Base-by-base conservation (phyloP, 2,888 invertebrate genomes). In the Thereva nobilitata region DNA sequence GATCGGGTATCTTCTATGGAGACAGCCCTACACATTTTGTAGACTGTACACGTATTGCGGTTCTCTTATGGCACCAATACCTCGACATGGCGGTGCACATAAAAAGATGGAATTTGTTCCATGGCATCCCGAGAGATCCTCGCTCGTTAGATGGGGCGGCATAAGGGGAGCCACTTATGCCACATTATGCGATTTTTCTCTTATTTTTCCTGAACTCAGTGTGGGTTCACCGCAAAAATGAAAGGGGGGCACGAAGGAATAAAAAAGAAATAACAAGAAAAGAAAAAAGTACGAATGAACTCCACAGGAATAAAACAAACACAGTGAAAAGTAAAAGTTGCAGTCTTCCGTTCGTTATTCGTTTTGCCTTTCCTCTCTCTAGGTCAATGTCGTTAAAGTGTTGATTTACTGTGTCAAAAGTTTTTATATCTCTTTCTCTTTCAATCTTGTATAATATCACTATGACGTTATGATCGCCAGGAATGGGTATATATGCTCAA, bases 371-470 rank as follows among this genome's bases (percentile, higher is more conserved):
- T 69, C 23, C 23, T 23, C 70, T 73, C 73, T 73, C 71, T 73
- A 73, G 73, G 73, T 73, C 73, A 73, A 73, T 73, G 73, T 73
- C 73, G 73, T 73, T 72, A 72, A 73, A 73, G 73, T 73, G 72
- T 73, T 73, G 73, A 73, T 73, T 73, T 72, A 73, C 73, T 73
- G 72, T 73, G 73, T 72, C 73, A 73, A 73, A 73, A 73, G 70
- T 72, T 69, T 71, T 72, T 71, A 69, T 71, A 64, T 72, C 68
- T 47, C 52, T 38, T 10, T 63, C 52, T 63, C 52, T 50, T 42
- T 63, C 63, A 42, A 41, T 52, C 59, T 59, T 37, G 47, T 38
- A 49, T 40, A 52, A 52, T 52, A 52, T 34, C 52, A 34, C 34
- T 52, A 52, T 52, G 52, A 52, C 52, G 35, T 52, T 52, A 52